Percentiles rank a stretch among this genome's conserved stretches.
These are phyloP conservation scores for Athripsodes cinereus DNA, from an alignment of 2,888 invertebrate species.

Conservation along the genomic window DNA sequence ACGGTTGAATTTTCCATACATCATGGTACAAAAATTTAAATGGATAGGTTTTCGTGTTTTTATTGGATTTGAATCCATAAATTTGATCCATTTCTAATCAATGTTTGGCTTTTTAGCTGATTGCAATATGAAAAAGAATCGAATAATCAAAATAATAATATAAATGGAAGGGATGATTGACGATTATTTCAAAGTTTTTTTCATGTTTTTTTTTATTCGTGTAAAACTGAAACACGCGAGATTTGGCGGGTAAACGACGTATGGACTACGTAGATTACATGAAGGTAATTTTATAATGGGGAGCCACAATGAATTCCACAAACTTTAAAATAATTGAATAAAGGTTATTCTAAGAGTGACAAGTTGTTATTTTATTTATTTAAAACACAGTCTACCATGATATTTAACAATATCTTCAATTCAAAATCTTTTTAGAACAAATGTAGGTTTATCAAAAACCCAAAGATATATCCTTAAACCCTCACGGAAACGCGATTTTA, in stretches of 20 bases:
- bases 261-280: no score
- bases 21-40: neutral
- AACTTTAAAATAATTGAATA: no score
- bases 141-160: slow-evolving; percentile 7
- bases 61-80: slow-evolving; percentile 3
- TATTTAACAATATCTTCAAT: no score
- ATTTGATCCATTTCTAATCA: slow-evolving; percentile 19
- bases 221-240: slow-evolving; percentile 15
- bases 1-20: neutral
- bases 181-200: slow-evolving; percentile 19
- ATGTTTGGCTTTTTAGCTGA: slow-evolving; percentile 19
- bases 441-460: no score
- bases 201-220: neutral
- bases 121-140: slow-evolving; percentile 10
- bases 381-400: no score
- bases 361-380: no score
- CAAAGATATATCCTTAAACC: no score
- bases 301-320: no score
- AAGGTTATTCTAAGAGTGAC: no score
- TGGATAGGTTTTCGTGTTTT: neutral
- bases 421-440: no score
- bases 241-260: neutral
- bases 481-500: no score
- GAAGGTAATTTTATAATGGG: no score
- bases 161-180: slow-evolving; percentile 26